phyloP scores from a whole-genome alignment of 2,888 invertebrate species.

The Vanessa cardui region DNA sequence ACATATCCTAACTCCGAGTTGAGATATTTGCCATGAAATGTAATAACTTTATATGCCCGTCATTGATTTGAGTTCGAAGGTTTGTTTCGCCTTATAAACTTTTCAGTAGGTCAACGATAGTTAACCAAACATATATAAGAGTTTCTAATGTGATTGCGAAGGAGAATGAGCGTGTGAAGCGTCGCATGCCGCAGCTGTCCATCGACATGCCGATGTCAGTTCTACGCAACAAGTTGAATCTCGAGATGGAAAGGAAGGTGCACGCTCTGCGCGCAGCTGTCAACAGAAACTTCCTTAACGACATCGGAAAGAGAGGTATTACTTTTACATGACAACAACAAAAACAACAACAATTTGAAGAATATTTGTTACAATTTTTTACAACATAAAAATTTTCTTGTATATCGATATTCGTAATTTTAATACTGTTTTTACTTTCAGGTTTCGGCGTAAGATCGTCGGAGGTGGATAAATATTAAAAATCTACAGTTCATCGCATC shows the following conservation, averaged over 20 bases:
- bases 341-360: too few relatives aligned
- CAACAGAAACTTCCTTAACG: constrained; percentile 88
- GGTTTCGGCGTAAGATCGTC: constrained; percentile 59
- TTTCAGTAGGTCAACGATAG: too few relatives aligned
- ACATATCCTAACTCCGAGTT: too few relatives aligned
- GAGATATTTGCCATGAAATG: too few relatives aligned
- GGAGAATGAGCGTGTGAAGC: constrained; percentile 75
- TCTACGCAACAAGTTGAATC: constrained; percentile 88
- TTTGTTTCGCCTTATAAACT: too few relatives aligned
- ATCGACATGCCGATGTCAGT: constrained; percentile 94
- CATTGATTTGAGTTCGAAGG: too few relatives aligned
- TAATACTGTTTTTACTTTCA: constrained; percentile 43
- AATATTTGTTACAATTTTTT: background rate
- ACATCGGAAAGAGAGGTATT: constrained; percentile 88
- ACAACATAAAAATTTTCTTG: background rate
- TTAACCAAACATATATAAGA: too few relatives aligned
- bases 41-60: too few relatives aligned
- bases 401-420: too few relatives aligned
- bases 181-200: constrained; percentile 88
- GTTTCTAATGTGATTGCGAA: background rate
- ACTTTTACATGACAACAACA: constrained; percentile 7
- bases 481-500: background rate
- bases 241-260: constrained; percentile 89
- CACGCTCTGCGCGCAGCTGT: constrained; percentile 80
- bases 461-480: constrained; percentile 47